Evolutionary conservation across 2,113 vertebrate species (phyloP).

Genomic region (Psilopogon haemacephalus): DNA sequence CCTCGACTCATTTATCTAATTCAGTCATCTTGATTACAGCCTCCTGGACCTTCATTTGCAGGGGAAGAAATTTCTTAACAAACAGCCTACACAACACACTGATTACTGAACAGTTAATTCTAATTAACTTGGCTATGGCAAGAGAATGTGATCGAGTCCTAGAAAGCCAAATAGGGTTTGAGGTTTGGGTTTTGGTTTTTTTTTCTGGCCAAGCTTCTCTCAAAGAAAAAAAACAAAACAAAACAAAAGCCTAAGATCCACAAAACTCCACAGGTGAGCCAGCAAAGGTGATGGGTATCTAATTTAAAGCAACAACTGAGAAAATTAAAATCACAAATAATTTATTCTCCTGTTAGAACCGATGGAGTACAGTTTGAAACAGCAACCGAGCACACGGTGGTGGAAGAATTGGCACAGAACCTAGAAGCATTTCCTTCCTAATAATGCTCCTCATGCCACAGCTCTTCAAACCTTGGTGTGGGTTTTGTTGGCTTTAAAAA

Average conservation of each 20-base stretch:
- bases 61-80: slow-evolving; percentile 75
- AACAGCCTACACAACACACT: slow-evolving; percentile 81
- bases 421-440: slow-evolving; percentile 71
- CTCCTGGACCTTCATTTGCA: slow-evolving; percentile 80
- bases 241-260: background rate
- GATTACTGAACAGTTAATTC: slow-evolving; percentile 86
- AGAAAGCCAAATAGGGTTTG: slow-evolving; percentile 71
- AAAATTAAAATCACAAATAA: slow-evolving; percentile 89
- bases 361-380: slow-evolving; percentile 93
- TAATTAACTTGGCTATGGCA: slow-evolving; percentile 82
- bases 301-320: slow-evolving; percentile 80
- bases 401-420: slow-evolving; percentile 80
- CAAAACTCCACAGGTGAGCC: slow-evolving; percentile 73
- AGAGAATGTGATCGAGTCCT: slow-evolving; percentile 82
- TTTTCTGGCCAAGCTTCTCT: slow-evolving; percentile 56
- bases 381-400: slow-evolving; percentile 87
- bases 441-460: slow-evolving; percentile 63
- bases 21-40: slow-evolving; percentile 84
- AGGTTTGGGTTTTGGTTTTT: background rate
- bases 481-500: slow-evolving; percentile 40
- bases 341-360: slow-evolving; percentile 86
- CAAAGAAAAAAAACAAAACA: slow-evolving; percentile 52
- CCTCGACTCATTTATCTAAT: slow-evolving; percentile 85
- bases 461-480: slow-evolving; percentile 64
- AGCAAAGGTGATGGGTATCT: slow-evolving; percentile 72